A percentile compares a stretch with the other conserved stretches of the same genome.
Evolutionary conservation across 1,140 invertebrate genomes (phyloP).

Genomic region (Tigriopus japonicus): DNA sequence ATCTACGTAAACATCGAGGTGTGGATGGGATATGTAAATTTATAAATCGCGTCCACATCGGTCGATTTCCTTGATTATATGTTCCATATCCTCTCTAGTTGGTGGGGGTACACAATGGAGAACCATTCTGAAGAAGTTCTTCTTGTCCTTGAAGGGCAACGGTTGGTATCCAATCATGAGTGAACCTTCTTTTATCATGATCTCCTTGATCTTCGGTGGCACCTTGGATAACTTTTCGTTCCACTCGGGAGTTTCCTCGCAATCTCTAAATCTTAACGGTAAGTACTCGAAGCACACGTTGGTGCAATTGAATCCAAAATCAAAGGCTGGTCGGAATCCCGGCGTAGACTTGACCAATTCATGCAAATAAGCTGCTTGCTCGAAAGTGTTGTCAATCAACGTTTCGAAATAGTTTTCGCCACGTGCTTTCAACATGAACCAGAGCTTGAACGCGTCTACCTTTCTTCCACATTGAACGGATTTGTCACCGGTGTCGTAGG

Average conservation of each 20-base stretch:
- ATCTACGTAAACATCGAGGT: neutral
- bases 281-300: conserved; percentile 89
- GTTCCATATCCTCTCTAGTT: conserved; percentile 37
- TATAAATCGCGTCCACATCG: conserved; percentile 31
- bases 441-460: conserved; percentile 78
- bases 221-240: conserved; percentile 46
- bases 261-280: conserved; percentile 44
- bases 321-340: conserved; percentile 29
- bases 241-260: conserved; percentile 42
- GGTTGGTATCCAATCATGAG: conserved; percentile 76
- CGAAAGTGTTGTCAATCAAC: conserved; percentile 42
- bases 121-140: conserved; percentile 75
- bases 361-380: conserved; percentile 25
- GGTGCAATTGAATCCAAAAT: conserved; percentile 42
- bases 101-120: conserved; percentile 52
- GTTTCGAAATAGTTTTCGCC: conserved; percentile 37
- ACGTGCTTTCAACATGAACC: conserved; percentile 73
- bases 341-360: conserved; percentile 17
- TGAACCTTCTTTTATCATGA: conserved; percentile 48
- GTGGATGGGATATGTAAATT: neutral
- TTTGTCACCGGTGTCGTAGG: conserved; percentile 79
- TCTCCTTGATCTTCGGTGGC: conserved; percentile 61
- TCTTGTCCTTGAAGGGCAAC: conserved; percentile 36
- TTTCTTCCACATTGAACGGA: conserved; percentile 82
- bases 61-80: conserved; percentile 39